A percentile compares a stretch with the other conserved stretches of the same genome.
Evolutionary conservation across 2,888 invertebrate genomes (phyloP).

Genomic region (Thumatha senex): DNA sequence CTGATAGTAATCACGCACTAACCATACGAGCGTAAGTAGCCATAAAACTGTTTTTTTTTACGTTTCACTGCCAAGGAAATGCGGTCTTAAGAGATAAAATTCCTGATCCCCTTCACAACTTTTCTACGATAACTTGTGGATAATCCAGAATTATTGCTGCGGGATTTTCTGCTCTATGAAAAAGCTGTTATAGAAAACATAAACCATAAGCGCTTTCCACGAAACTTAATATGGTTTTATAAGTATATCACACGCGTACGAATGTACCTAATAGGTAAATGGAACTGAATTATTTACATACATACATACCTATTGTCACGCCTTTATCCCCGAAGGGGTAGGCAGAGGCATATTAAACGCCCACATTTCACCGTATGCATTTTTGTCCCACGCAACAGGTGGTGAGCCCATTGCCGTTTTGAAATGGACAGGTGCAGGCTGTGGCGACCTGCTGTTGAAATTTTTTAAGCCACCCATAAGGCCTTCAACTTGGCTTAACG

Average conservation of each 20-base stretch:
- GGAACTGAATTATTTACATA: no score
- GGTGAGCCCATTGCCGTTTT: no score
- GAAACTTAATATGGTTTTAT: conserved; percentile 21
- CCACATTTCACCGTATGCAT: no score
- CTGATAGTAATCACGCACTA: conserved; percentile 20
- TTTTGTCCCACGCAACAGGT: no score
- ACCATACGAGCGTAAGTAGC: conserved; percentile 17
- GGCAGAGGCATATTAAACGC: no score
- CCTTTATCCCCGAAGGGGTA: no score
- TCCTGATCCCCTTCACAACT: conserved; percentile 26
- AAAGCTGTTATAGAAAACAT: conserved; percentile 27
- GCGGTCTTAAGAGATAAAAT: conserved; percentile 27
- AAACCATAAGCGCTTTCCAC: conserved; percentile 19
- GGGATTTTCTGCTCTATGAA: conserved; percentile 27
- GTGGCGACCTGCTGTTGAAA: no score
- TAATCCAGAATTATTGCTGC: conserved; percentile 35
- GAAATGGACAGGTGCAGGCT: no score
- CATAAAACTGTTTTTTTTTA: conserved; percentile 37
- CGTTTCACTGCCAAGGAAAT: conserved; percentile 27
- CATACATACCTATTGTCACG: no score
- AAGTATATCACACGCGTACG: neutral
- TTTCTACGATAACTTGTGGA: conserved; percentile 27
- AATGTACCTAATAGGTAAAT: no score
- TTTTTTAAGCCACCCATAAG: no score
- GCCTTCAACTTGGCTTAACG: no score